Base-by-base conservation (phyloP, 2,888 invertebrate species). In the Epicampocera succincta region DNA sequence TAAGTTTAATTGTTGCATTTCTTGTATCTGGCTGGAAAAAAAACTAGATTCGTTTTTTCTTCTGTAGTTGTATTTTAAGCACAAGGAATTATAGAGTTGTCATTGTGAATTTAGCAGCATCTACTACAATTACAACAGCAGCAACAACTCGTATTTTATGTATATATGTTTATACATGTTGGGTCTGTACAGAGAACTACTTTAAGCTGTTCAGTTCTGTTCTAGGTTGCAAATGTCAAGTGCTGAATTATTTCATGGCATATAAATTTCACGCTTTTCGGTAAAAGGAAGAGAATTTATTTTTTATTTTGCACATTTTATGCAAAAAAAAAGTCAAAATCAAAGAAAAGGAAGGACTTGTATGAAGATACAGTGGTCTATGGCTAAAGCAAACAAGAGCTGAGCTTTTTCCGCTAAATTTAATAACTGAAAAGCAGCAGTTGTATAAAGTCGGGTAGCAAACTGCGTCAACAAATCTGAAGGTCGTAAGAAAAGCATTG, bases 241-340 rank as follows among this genome's bases (percentile, higher is more conserved):
- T 78, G 71, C 71, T 82, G 82, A 82, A 82, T 82, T 82, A 82
- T 82, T 82, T 78, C 74, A 66, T 78, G 74, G 69, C 78, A 78
- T 82, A 82, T 82, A 82, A 82, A 82, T 82, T 82, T 82, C 78
- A 78, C 78, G 82, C 82, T 75, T 74, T 82, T 82, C 33, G 74
- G 78, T 73, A 63, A 65, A 72, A 42, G 52, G 38, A 68, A 19
- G 54, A 46, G 60, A 46, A 71, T 46, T 1, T 61, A 46, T 58
- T 66, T 56, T 33, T 29, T 42, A 25, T 66, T 61, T 61, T 13
- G 46, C 61, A 66, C 15, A 54, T 17, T 13, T 74, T 38, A n/a
- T 42, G 25, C n/a, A 50, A 60, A 66, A 33, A 33, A 9, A 33
- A 33, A 33, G 8, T 33, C 8, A 33, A 33, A 73, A 40, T 25